Evolutionary conservation across 1,140 invertebrate genomes (phyloP).

Genomic region (Cydia splendana): DNA sequence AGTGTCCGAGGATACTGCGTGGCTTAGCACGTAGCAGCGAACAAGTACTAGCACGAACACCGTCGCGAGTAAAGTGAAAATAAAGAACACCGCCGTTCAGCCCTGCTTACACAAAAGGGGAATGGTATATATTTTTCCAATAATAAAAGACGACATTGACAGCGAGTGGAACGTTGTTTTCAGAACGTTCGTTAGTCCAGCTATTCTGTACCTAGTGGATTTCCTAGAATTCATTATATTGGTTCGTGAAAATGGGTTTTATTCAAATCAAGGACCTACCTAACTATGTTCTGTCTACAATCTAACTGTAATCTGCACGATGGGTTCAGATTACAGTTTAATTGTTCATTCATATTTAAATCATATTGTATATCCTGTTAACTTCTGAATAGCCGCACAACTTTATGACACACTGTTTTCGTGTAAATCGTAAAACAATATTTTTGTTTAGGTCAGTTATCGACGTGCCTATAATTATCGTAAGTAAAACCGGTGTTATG

Average conservation of each 20-base stretch:
- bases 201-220: not conserved
- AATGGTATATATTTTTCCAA: conserved; percentile 10
- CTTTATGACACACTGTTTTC: too few relatives aligned
- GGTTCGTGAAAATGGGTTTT: not conserved
- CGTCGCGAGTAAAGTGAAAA: not conserved
- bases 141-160: conserved; percentile 1
- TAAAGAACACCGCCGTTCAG: not conserved
- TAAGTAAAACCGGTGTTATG: too few relatives aligned
- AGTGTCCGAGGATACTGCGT: not conserved
- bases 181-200: not conserved
- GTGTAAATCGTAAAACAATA: too few relatives aligned
- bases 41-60: not conserved
- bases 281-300: not conserved
- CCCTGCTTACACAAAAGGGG: not conserved
- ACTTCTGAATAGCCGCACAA: too few relatives aligned
- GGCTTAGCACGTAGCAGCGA: not conserved
- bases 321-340: too few relatives aligned
- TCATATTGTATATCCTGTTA: too few relatives aligned
- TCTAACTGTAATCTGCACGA: too few relatives aligned
- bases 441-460: too few relatives aligned
- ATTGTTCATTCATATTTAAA: too few relatives aligned
- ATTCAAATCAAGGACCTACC: too few relatives aligned
- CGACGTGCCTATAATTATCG: too few relatives aligned
- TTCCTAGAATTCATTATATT: not conserved
- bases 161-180: conserved; percentile 6